Percentiles rank a stretch among this genome's conserved stretches.
Evolutionary conservation across 2,888 invertebrate genomes (phyloP).

Genomic region (Hirtodrosophila cameraria): DNA sequence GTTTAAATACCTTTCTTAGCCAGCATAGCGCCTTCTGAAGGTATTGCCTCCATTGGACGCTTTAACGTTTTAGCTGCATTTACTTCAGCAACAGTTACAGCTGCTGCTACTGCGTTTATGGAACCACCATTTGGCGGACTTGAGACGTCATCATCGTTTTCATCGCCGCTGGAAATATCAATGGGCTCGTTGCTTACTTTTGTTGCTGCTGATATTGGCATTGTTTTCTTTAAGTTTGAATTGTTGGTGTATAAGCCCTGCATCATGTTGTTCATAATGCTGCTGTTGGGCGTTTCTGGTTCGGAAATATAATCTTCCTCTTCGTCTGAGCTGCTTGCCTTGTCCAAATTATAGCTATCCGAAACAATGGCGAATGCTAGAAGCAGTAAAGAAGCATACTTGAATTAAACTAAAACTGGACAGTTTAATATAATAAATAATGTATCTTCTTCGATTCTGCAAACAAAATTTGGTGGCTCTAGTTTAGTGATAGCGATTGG

Average conservation of each 20-base stretch:
- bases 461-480: too few relatives aligned
- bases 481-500: too few relatives aligned
- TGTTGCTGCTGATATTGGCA: constrained; percentile 29
- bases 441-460: too few relatives aligned
- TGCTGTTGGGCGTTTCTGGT: constrained; percentile 44
- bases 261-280: constrained; percentile 82
- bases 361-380: constrained; percentile 89
- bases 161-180: constrained; percentile 91
- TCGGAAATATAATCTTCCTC: constrained; percentile 83
- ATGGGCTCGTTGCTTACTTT: constrained; percentile 86
- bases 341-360: constrained; percentile 88
- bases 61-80: constrained; percentile 24
- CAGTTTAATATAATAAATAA: too few relatives aligned
- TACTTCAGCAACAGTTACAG: not conserved
- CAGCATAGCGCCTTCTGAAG: not conserved
- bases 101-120: not conserved
- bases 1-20: constrained; percentile 59
- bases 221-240: constrained; percentile 73
- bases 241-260: constrained; percentile 84
- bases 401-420: too few relatives aligned
- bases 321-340: constrained; percentile 81
- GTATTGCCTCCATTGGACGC: constrained; percentile 26
- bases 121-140: constrained; percentile 48
- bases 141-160: constrained; percentile 85
- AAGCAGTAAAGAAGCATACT: constrained; percentile 9